These are phyloP conservation scores for Phylloscopus trochiloides DNA, from an alignment of 2,113 vertebrate species.

Conservation along the genomic window DNA sequence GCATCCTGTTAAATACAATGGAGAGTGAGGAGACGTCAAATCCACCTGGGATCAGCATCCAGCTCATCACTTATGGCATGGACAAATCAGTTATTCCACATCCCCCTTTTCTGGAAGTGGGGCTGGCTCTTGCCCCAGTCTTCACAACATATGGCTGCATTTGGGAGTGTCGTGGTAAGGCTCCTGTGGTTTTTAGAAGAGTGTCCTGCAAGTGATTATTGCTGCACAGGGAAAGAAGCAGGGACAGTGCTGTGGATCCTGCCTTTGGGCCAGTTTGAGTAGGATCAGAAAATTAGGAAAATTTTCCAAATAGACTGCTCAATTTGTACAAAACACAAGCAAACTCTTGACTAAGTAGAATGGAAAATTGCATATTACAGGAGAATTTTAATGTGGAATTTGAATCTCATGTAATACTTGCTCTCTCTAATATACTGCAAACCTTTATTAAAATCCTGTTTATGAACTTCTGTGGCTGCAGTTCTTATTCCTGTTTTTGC, in stretches of 20 bases:
- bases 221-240: background rate
- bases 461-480: background rate
- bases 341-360: background rate
- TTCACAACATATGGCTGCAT: accelerated
- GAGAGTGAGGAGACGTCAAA: background rate
- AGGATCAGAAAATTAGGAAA: background rate
- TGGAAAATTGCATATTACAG: background rate
- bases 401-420: background rate
- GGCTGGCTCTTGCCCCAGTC: background rate
- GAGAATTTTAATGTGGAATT: background rate
- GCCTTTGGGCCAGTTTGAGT: background rate
- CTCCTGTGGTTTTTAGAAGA: background rate
- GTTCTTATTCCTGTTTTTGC: background rate
- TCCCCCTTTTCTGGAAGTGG: background rate
- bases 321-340: background rate
- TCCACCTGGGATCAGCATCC: background rate
- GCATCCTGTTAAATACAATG: background rate
- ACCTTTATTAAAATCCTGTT: background rate
- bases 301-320: background rate
- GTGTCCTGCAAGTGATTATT: background rate
- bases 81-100: background rate
- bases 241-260: background rate
- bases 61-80: accelerated
- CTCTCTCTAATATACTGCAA: background rate
- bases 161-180: background rate